A percentile compares a stretch with the other conserved stretches of the same genome.
These are phyloP conservation scores for Leptoteleia sp. DNA, from an alignment of 1,140 invertebrate genomes.

Conservation along the genomic window DNA sequence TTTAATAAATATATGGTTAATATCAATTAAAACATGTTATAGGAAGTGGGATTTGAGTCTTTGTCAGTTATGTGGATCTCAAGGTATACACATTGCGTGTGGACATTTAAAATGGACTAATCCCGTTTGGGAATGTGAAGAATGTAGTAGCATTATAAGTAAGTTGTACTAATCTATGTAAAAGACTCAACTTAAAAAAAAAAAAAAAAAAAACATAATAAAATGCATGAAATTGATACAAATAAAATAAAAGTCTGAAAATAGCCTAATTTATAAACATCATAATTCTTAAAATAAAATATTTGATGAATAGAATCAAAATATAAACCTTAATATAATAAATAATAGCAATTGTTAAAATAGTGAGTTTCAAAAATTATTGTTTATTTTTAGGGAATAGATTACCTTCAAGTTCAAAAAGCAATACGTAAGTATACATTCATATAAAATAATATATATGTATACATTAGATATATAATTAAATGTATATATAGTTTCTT, in stretches of 20 bases:
- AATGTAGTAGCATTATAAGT: constrained; percentile 73
- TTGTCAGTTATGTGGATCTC: constrained; percentile 83
- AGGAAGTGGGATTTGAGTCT: constrained; percentile 83
- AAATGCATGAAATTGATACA: not conserved
- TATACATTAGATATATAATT: too few relatives aligned
- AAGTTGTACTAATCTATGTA: too few relatives aligned
- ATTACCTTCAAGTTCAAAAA: not conserved
- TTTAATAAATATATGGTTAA: constrained; percentile 3
- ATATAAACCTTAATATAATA: too few relatives aligned
- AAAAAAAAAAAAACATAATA: not conserved
- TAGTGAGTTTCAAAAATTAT: too few relatives aligned
- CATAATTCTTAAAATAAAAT: too few relatives aligned
- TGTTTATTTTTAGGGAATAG: constrained; percentile 2
- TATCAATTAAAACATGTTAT: too few relatives aligned
- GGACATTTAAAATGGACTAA: constrained; percentile 74
- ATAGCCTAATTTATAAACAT: not conserved
- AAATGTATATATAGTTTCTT: too few relatives aligned
- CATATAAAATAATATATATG: too few relatives aligned
- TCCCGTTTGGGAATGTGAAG: constrained; percentile 75
- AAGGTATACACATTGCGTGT: constrained; percentile 82
- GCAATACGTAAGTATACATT: not conserved
- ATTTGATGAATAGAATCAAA: too few relatives aligned
- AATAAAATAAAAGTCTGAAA: too few relatives aligned
- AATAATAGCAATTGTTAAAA: too few relatives aligned
- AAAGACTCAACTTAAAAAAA: not conserved